These are phyloP conservation scores for Lucifuga dentata DNA, from an alignment of 2,113 vertebrate genomes.

Conservation along the genomic window DNA sequence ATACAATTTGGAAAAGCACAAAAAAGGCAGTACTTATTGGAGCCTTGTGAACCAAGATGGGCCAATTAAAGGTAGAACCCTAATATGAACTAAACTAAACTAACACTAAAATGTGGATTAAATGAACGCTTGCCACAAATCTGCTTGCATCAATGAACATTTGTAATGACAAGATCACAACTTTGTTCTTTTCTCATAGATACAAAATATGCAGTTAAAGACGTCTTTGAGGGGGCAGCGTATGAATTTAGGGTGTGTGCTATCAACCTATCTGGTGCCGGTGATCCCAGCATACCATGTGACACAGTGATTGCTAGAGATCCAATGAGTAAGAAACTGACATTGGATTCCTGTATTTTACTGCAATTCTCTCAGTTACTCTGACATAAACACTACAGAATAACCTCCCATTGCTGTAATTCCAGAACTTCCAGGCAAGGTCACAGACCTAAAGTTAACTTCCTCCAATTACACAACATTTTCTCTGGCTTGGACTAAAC, in stretches of 20 bases:
- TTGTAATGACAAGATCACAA: background rate
- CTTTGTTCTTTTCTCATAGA: constrained; percentile 69
- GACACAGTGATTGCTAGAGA: constrained; percentile 82
- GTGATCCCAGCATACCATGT: constrained; percentile 86
- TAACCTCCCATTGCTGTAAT: constrained; percentile 27
- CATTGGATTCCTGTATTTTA: background rate
- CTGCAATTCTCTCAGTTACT: background rate
- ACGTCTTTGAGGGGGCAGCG: constrained; percentile 85
- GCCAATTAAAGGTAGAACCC: constrained; percentile 81
- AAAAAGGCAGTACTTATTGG: constrained; percentile 88
- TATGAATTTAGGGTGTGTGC: constrained; percentile 92
- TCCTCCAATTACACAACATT: constrained; percentile 83
- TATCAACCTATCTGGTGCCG: constrained; percentile 86
- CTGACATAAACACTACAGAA: background rate
- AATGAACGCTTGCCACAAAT: background rate
- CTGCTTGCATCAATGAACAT: background rate
- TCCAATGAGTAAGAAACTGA: constrained; percentile 83
- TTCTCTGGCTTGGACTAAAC: constrained; percentile 87
- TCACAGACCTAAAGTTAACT: constrained; percentile 86
- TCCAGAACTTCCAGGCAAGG: constrained; percentile 87
- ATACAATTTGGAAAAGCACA: constrained; percentile 90
- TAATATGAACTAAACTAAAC: background rate
- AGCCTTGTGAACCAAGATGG: constrained; percentile 80
- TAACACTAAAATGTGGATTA: background rate
- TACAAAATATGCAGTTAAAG: constrained; percentile 82